These are phyloP conservation scores for Notocelia uddmanniana DNA, from an alignment of 2,888 invertebrate genomes.

Conservation along the genomic window DNA sequence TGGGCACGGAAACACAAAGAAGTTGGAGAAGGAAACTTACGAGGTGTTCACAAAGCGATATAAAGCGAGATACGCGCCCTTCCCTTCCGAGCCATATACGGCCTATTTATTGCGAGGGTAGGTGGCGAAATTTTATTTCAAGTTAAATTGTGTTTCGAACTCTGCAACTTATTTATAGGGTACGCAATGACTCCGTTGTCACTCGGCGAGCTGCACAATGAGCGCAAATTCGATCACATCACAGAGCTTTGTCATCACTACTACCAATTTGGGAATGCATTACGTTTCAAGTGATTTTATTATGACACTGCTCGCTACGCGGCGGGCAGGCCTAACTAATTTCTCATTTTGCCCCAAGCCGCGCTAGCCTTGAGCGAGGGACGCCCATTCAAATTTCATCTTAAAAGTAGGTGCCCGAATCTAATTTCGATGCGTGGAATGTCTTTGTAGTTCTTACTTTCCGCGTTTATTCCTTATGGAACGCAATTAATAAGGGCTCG, in stretches of 20 bases:
- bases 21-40: constrained; percentile 72
- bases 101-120: constrained; percentile 70
- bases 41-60: constrained; percentile 70
- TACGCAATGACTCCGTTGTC: constrained; percentile 24
- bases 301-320: constrained; percentile 48
- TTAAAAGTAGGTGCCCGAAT: constrained; percentile 38
- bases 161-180: constrained; percentile 67
- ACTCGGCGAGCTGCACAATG: constrained; percentile 31
- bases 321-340: constrained; percentile 23
- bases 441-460: constrained; percentile 37
- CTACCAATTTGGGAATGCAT: constrained; percentile 70
- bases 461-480: constrained; percentile 25
- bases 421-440: constrained; percentile 45
- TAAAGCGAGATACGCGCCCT: constrained; percentile 70
- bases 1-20: constrained; percentile 72
- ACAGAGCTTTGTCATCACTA: constrained; percentile 69
- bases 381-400: constrained; percentile 34
- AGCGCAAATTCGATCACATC: constrained; percentile 59
- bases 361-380: constrained; percentile 1
- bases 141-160: constrained; percentile 82
- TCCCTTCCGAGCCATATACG: constrained; percentile 76
- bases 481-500: constrained; percentile 46
- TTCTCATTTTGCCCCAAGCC: constrained; percentile 34
- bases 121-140: constrained; percentile 83
- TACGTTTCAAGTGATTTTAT: constrained; percentile 57